Conservation (phyloP, 1,140 invertebrate genomes). For the Drosophila arizonae region DNA sequence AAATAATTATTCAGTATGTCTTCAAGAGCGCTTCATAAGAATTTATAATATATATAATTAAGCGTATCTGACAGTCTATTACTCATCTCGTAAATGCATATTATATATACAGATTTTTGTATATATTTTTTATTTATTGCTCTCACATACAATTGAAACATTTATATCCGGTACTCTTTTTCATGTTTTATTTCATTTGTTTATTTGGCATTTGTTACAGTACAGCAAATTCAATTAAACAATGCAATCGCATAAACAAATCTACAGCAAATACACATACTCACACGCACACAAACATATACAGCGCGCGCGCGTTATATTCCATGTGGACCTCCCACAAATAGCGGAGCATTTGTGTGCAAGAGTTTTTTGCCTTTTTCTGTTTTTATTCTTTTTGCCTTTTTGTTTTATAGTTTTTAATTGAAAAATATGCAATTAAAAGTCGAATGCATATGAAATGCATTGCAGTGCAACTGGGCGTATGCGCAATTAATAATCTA, state of each 20-base stretch:
- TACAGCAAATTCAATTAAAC: constrained; percentile 69
- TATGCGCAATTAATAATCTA: constrained; percentile 58
- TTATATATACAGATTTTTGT: constrained; percentile 1
- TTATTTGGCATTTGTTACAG: constrained; percentile 57
- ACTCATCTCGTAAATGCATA: not conserved
- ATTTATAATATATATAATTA: too few relatives aligned
- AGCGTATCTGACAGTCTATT: not conserved
- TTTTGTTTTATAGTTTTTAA: constrained; percentile 64
- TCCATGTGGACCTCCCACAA: constrained; percentile 11
- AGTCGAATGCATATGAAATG: constrained; percentile 44
- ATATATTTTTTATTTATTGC: constrained; percentile 1
- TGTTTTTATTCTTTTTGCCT: not conserved
- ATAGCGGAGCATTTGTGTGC: constrained; percentile 20
- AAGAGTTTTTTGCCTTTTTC: constrained; percentile 2
- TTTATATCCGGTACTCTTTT: constrained; percentile 1
- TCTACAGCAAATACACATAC: constrained; percentile 32
- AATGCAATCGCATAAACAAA: constrained; percentile 75
- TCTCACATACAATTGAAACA: constrained; percentile 9
- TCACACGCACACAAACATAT: not conserved
- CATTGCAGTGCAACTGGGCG: constrained; percentile 49
- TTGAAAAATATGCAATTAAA: constrained; percentile 75
- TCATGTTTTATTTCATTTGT: not conserved
- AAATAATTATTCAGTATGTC: too few relatives aligned
- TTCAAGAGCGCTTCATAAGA: too few relatives aligned
- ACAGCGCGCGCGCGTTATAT: not conserved